phyloP scores from a whole-genome alignment of 2,113 vertebrate genomes.

The Lonchura striata region DNA sequence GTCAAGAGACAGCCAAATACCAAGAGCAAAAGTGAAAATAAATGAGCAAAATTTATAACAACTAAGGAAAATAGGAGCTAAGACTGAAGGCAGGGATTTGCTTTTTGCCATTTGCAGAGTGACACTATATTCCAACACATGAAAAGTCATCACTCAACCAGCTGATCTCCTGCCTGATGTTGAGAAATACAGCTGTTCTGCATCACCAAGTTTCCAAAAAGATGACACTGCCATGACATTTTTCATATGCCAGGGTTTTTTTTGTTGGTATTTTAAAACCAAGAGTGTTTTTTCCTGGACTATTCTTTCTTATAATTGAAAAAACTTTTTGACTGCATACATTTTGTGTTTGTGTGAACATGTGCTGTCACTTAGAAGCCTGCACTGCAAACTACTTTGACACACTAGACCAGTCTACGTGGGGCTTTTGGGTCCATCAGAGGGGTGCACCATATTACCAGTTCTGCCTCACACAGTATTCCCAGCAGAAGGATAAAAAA shows the following conservation, averaged over 20 bases:
- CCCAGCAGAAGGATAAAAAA: neutral
- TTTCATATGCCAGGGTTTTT: neutral
- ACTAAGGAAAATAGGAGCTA: neutral
- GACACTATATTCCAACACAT: neutral
- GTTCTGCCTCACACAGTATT: neutral
- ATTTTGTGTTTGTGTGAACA: neutral
- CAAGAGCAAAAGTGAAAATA: neutral
- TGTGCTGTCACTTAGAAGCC: neutral
- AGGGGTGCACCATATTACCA: rapidly evolving
- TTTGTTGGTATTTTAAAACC: neutral
- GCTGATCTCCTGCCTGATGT: neutral
- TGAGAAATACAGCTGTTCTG: constrained; percentile 6
- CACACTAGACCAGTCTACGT: neutral
- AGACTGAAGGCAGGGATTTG: neutral
- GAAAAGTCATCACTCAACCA: neutral
- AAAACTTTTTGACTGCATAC: neutral
- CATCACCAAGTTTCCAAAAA: neutral
- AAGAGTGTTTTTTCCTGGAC: neutral
- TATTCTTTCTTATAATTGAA: neutral
- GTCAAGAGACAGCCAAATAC: neutral
- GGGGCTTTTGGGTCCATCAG: neutral
- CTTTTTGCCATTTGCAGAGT: neutral
- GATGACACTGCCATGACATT: neutral
- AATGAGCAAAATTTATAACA: neutral
- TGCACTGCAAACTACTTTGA: neutral